Conservation (phyloP, 2,113 vertebrate species). For the Platichthys stellatus region DNA sequence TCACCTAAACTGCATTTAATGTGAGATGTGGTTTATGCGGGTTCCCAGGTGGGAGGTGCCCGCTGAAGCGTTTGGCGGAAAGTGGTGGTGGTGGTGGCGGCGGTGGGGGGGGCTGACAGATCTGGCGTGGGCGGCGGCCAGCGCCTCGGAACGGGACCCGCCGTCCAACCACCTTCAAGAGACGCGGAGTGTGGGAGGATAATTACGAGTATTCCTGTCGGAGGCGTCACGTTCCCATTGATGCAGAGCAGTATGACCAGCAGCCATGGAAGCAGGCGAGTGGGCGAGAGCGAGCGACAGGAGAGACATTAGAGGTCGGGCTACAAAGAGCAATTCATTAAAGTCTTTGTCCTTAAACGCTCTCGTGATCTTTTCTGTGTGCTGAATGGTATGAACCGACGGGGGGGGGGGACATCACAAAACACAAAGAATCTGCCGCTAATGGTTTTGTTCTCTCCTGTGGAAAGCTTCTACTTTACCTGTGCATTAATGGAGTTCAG, state of each 20-base stretch:
- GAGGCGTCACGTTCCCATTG: slow-evolving; percentile 71
- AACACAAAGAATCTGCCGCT: neutral
- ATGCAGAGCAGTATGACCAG: slow-evolving; percentile 72
- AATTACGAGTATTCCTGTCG: slow-evolving; percentile 79
- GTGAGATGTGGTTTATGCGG: slow-evolving; percentile 15
- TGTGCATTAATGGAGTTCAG: slow-evolving; percentile 46
- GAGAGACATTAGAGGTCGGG: slow-evolving; percentile 47
- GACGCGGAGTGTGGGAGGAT: slow-evolving; percentile 64
- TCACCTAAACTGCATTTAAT: slow-evolving; percentile 55
- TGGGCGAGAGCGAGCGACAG: slow-evolving; percentile 62
- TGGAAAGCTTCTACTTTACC: neutral
- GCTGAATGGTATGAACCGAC: slow-evolving; percentile 1
- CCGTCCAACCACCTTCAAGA: slow-evolving; percentile 65
- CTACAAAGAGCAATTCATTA: slow-evolving; percentile 68
- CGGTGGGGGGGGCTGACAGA: slow-evolving; percentile 38
- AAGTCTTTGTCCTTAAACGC: slow-evolving; percentile 47
- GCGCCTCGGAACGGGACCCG: slow-evolving; percentile 28
- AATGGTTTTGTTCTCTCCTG: too few species aligned
- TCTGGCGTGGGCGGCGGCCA: slow-evolving; percentile 61
- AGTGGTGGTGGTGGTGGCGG: neutral
- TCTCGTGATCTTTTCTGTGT: neutral
- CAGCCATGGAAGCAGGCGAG: slow-evolving; percentile 53
- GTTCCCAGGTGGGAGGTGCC: slow-evolving; percentile 52
- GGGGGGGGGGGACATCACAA: neutral
- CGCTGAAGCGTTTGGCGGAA: slow-evolving; percentile 41